Evolutionary conservation across 1,140 invertebrate genomes (phyloP).

Genomic region (Maniola jurtina): DNA sequence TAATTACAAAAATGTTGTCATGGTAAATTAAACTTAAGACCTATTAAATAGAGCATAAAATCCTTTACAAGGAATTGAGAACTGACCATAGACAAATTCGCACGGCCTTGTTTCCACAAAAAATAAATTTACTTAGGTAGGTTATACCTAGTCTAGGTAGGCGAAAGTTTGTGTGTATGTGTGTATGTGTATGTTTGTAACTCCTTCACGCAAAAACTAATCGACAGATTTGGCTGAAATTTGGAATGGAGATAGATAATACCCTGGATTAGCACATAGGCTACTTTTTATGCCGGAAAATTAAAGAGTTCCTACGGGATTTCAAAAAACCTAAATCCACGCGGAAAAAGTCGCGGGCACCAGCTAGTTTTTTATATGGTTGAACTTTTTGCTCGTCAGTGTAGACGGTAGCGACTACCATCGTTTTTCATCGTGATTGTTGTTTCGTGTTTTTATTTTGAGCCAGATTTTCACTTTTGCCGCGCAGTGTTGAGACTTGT

Average conservation of each 20-base stretch:
- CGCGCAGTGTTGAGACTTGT: not conserved
- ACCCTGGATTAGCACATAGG: too few species aligned
- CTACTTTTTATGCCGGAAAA: too few species aligned
- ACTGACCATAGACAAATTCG: constrained; percentile 17
- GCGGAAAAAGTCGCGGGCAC: too few species aligned
- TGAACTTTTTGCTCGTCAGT: too few species aligned
- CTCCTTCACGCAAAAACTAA: too few species aligned
- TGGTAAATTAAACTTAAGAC: not conserved
- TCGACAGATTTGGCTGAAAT: too few species aligned
- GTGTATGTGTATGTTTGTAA: too few species aligned
- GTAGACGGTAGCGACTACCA: too few species aligned
- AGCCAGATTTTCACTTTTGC: constrained; percentile 22
- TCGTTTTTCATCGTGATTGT: constrained; percentile 3
- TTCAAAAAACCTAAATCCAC: too few species aligned
- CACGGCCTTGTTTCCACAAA: constrained; percentile 21
- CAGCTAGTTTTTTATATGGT: not conserved
- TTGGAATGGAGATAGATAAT: too few species aligned
- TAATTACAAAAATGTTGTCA: not conserved
- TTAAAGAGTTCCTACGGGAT: too few species aligned
- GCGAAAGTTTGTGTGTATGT: too few species aligned
- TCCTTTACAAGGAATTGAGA: not conserved
- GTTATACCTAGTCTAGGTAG: not conserved
- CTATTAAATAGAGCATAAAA: constrained; percentile 3
- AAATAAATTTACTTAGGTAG: not conserved
- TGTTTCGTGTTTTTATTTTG: constrained; percentile 14